phyloP scores from a whole-genome alignment of 1,140 invertebrate genomes.

The Drosophila bipectinata region DNA sequence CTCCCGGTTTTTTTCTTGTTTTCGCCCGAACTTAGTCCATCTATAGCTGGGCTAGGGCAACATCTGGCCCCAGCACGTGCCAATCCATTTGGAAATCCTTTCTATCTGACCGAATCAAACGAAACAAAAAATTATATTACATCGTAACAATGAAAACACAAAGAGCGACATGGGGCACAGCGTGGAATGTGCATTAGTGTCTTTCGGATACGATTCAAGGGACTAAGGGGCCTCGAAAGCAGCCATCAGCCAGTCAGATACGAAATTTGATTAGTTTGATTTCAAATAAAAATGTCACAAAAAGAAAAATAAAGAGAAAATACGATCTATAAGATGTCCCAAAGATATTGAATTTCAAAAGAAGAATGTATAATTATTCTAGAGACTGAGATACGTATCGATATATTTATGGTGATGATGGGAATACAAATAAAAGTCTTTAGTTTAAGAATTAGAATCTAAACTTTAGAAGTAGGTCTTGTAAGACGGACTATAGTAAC shows the following conservation, averaged over 20 bases:
- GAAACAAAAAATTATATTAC: constrained; percentile 50
- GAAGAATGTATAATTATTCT: not conserved
- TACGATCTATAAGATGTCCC: constrained; percentile 27
- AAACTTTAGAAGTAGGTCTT: not conserved
- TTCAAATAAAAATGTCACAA: constrained; percentile 43
- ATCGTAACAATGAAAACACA: constrained; percentile 19
- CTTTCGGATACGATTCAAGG: constrained; percentile 5
- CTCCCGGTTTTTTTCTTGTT: constrained; percentile 9
- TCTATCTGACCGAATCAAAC: constrained; percentile 14
- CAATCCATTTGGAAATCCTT: constrained; percentile 37
- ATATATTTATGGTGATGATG: not conserved
- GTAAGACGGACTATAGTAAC: not conserved
- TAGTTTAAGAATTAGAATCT: not conserved
- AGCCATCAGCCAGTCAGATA: constrained; percentile 13
- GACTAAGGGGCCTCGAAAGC: not conserved
- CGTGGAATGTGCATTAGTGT: constrained; percentile 17
- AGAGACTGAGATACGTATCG: not conserved
- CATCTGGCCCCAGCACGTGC: constrained; percentile 66
- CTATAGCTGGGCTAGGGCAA: constrained; percentile 19
- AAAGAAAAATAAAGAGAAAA: constrained; percentile 20
- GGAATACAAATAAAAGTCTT: not conserved
- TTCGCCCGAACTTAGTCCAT: not conserved
- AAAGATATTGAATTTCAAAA: constrained; percentile 21
- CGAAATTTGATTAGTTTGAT: constrained; percentile 32
- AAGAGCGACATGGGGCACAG: constrained; percentile 14